A percentile compares a stretch with the other conserved stretches of the same genome.
phyloP scores from a whole-genome alignment of 2,113 vertebrate genomes.

The Tympanuchus pallidicinctus region DNA sequence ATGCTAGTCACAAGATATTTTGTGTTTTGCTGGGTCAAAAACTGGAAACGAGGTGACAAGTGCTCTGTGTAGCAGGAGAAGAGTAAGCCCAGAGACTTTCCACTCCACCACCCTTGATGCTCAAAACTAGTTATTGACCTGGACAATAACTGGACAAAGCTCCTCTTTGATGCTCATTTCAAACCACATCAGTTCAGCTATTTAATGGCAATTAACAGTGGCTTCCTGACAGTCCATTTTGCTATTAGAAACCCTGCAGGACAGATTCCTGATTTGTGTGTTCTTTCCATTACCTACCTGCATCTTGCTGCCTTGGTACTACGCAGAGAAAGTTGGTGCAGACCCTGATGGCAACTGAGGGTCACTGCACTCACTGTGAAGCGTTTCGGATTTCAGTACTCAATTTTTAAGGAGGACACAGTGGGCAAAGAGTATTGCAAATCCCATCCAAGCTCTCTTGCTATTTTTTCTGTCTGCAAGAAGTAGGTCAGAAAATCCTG shows the following conservation, averaged over 20 bases:
- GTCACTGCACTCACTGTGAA: background rate
- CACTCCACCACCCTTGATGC: background rate
- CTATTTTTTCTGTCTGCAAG: background rate
- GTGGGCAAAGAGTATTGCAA: background rate
- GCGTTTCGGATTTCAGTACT: background rate
- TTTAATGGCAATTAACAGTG: background rate
- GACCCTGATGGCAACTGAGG: background rate
- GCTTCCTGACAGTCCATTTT: background rate
- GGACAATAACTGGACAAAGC: too few species aligned
- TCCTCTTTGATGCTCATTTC: background rate
- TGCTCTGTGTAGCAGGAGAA: background rate
- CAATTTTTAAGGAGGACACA: background rate
- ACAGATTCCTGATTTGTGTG: accelerated
- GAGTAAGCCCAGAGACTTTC: background rate
- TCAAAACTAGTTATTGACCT: background rate
- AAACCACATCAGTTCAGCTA: background rate
- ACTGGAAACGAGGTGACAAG: background rate
- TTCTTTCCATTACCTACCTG: background rate
- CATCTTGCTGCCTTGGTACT: background rate
- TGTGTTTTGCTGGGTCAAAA: background rate
- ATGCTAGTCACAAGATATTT: accelerated
- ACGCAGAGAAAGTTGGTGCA: accelerated
- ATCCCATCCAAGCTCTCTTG: background rate
- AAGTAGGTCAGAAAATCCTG: background rate
- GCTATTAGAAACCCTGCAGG: background rate